phyloP scores from a whole-genome alignment of 2,797 vertebrate genomes.

The Megaceryle alcyon region DNA sequence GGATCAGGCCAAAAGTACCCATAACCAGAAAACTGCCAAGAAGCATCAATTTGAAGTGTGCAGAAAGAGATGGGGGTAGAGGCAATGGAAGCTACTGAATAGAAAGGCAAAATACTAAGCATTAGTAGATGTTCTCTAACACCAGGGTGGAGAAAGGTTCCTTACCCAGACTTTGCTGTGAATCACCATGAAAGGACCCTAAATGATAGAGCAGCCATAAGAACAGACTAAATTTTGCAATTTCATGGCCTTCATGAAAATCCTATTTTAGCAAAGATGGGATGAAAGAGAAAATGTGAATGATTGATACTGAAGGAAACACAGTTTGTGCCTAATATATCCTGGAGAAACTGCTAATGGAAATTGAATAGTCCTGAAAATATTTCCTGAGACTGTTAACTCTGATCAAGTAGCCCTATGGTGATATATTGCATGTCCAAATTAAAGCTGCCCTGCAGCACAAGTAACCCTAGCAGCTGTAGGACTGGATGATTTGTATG shows the following conservation, averaged over 20 bases:
- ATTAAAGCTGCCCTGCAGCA: conserved; percentile 66
- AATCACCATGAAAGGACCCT: not conserved
- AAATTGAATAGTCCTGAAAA: conserved; percentile 68
- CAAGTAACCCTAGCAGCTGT: conserved; percentile 25
- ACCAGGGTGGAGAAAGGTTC: not conserved
- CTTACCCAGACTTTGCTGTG: not conserved
- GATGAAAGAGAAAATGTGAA: conserved; percentile 62
- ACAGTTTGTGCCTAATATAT: conserved; percentile 61
- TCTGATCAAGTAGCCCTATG: conserved; percentile 53
- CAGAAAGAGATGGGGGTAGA: not conserved
- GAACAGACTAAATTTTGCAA: conserved; percentile 36
- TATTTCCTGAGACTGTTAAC: conserved; percentile 64
- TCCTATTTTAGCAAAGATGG: conserved; percentile 62
- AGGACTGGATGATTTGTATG: conserved; percentile 48
- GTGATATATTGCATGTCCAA: conserved; percentile 59
- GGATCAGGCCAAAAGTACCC: not conserved
- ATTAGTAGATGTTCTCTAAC: not conserved
- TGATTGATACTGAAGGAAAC: conserved; percentile 63
- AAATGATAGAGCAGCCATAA: conserved; percentile 4
- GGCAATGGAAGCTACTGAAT: not conserved
- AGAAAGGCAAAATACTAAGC: not conserved
- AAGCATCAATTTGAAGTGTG: not conserved
- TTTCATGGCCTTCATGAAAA: conserved; percentile 58
- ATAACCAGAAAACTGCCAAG: not conserved
- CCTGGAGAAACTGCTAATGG: conserved; percentile 68